phyloP scores from a whole-genome alignment of 2,797 vertebrate genomes.

The Protosalanx chinensis region DNA sequence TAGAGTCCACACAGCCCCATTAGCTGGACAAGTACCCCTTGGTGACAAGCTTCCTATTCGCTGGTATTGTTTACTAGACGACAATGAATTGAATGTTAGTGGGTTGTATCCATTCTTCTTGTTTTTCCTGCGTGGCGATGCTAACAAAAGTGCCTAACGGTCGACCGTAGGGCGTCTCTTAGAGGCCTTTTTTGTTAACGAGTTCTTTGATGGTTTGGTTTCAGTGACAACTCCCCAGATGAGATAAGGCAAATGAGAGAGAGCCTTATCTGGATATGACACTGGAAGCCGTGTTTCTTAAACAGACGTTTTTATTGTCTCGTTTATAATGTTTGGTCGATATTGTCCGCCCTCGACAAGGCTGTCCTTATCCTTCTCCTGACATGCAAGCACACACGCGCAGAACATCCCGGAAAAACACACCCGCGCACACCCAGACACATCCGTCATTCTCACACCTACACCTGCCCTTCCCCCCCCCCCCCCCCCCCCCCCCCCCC shows the following conservation, averaged over 20 bases:
- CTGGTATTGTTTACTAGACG: no score
- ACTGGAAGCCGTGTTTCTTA: neutral
- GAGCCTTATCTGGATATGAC: neutral
- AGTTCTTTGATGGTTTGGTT: neutral
- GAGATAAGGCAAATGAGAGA: conserved; percentile 5
- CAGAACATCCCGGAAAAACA: no score
- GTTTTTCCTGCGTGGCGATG: neutral
- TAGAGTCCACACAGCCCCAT: no score
- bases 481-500: no score
- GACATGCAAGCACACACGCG: neutral
- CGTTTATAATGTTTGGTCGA: conserved; percentile 2
- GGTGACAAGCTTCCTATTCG: no score
- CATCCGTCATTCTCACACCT: no score
- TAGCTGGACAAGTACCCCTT: no score
- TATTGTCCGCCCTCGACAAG: neutral
- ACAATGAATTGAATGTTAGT: no score
- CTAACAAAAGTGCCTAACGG: neutral
- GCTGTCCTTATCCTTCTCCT: conserved; percentile 5
- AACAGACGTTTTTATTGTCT: neutral
- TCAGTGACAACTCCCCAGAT: neutral
- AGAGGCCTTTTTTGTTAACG: neutral
- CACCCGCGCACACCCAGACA: no score
- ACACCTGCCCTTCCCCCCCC: no score
- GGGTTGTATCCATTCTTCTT: no score
- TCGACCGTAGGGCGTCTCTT: neutral